Evolutionary conservation across 2,888 invertebrate species (phyloP).

Genomic region (Acleris emargana): DNA sequence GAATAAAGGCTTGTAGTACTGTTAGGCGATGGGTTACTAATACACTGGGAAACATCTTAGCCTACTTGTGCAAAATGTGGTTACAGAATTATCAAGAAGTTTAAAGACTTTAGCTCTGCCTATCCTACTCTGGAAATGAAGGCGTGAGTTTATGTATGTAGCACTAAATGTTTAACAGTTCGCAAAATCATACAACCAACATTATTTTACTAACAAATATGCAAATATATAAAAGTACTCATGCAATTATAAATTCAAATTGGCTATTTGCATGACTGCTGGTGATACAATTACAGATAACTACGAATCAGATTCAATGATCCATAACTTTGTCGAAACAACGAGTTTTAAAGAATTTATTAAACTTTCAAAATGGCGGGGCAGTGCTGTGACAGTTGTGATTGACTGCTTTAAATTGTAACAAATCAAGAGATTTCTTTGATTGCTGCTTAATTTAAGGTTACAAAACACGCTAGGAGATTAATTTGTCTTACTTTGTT

Average conservation of each 20-base stretch:
- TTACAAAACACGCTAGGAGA: not conserved
- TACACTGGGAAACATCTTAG: no score
- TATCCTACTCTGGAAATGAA: no score
- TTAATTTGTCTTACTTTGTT: no score
- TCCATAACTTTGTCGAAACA: constrained; percentile 31
- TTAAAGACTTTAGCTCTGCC: no score
- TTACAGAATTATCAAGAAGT: no score
- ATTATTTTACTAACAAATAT: constrained; percentile 7
- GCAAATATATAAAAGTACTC: constrained; percentile 28
- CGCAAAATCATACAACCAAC: not conserved
- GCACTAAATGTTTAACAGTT: not conserved
- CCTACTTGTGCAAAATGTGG: no score
- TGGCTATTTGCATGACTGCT: constrained; percentile 36
- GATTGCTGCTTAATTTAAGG: not conserved
- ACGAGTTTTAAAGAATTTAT: constrained; percentile 22
- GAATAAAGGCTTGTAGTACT: no score
- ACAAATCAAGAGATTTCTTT: not conserved
- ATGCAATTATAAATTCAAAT: constrained; percentile 36
- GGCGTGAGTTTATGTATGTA: no score
- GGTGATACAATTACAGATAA: constrained; percentile 31
- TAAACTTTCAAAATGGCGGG: constrained; percentile 4
- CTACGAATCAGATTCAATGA: constrained; percentile 28
- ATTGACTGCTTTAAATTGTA: not conserved
- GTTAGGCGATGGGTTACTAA: no score
- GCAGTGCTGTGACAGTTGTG: constrained; percentile 1